Conservation (phyloP, 2,797 vertebrate genomes). For the Scleropages formosus region DNA sequence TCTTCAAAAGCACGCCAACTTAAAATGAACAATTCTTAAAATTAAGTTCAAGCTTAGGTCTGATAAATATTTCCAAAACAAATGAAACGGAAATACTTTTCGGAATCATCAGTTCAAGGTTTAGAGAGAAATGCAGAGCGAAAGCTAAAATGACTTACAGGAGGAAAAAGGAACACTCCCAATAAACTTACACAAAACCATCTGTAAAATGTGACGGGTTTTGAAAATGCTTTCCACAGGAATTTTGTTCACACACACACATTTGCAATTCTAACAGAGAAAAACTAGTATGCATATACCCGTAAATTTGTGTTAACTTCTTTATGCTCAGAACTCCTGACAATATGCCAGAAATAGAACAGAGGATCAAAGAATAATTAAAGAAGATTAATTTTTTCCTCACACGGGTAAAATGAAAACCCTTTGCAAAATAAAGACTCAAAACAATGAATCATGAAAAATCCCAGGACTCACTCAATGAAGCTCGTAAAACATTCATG, state of each 20-base stretch:
- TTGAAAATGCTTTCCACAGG: slow-evolving; percentile 36
- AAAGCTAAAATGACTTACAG: slow-evolving; percentile 9
- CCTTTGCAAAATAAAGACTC: neutral
- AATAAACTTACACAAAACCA: slow-evolving; percentile 12
- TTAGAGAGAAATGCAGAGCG: slow-evolving; percentile 17
- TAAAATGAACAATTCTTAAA: neutral
- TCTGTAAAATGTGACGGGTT: slow-evolving; percentile 30
- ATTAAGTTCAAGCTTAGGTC: neutral
- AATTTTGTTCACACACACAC: slow-evolving; percentile 34
- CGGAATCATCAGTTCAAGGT: slow-evolving; percentile 14
- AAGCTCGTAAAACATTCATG: slow-evolving; percentile 21
- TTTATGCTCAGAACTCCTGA: slow-evolving; percentile 33
- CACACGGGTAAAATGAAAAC: neutral
- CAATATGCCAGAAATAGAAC: slow-evolving; percentile 37
- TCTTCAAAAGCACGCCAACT: neutral
- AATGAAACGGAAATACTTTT: neutral
- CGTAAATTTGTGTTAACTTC: slow-evolving; percentile 33
- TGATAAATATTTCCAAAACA: neutral
- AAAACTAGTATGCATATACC: slow-evolving; percentile 34
- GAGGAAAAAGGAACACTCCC: slow-evolving; percentile 4
- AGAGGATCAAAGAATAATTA: slow-evolving; percentile 26
- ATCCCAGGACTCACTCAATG: slow-evolving; percentile 26
- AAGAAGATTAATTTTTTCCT: neutral
- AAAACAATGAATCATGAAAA: slow-evolving; percentile 8
- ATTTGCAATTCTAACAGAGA: slow-evolving; percentile 32